Evolutionary conservation across 2,888 invertebrate genomes (phyloP).

Genomic region (Spisula subtruncata): DNA sequence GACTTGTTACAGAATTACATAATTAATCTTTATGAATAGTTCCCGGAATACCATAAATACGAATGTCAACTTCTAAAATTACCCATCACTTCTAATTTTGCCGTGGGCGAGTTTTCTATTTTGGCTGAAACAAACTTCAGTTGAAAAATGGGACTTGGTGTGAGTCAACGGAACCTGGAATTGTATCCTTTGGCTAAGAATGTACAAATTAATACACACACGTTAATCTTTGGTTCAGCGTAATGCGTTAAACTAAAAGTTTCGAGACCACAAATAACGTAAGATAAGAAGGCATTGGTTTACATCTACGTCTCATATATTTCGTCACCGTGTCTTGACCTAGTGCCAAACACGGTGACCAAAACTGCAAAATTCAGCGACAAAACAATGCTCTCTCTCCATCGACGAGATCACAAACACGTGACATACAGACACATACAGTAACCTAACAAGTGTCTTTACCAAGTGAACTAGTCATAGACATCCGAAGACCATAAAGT

Average conservation of each 20-base stretch:
- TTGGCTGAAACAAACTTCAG: no score
- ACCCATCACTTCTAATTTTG: constrained; percentile 34
- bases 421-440: no score
- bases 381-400: no score
- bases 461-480: no score
- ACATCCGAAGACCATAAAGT: no score
- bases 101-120: neutral
- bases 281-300: neutral
- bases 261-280: constrained; percentile 10
- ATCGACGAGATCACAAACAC: no score
- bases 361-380: no score
- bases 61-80: constrained; percentile 26
- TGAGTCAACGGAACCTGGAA: neutral
- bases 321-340: neutral
- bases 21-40: constrained; percentile 55
- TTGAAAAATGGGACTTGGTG: neutral
- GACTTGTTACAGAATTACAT: constrained; percentile 48
- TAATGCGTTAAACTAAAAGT: neutral
- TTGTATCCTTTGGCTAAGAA: neutral
- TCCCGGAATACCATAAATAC: neutral
- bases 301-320: neutral
- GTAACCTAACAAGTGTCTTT: no score
- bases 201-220: neutral
- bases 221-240: neutral
- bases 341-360: neutral